Evolutionary conservation across 2,797 vertebrate genomes (phyloP), one percentile per base, ranked within the genome.

Genomic region (Pyrocephalus nanus): DNA sequence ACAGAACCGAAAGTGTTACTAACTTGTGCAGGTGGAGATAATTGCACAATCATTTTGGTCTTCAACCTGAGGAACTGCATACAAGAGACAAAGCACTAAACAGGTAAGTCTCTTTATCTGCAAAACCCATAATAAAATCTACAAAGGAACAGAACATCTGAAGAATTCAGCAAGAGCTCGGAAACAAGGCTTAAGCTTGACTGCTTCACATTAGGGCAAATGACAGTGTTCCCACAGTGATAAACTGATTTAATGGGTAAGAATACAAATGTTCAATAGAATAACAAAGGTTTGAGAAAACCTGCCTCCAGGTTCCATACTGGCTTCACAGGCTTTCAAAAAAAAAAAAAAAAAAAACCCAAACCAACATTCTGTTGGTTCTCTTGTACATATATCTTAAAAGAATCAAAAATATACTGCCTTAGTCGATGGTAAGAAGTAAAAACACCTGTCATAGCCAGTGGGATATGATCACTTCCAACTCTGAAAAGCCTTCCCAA

Each of bases 391-490:
- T 18, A 32, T 20, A 20, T 34, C 72, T 88, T 74, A 66, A 91
- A 85, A 79, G 64, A 93, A 48, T 90, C 85, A 95, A 88, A 95
- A 95, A 90, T 92, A 85, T 6, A 62, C 55, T 53, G 51, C 40
- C 14, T 91, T 81, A 79, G 27, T 62, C 2, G 0, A 40, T 7
- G 14, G 12, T 20, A 91, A 36, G 26, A 71, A 40, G 40, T 22
- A 82, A 91, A 90, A 92, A 22, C 76, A 77, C 11, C 62, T 90
- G 85, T 70, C 16, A 80, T 19, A 70, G 32, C 21, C 93, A 77
- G 79, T 57, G 61, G 86, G 76, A 80, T 60, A 76, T 5, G 14
- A 93, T 54, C 67, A 53, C 40, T 90, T 96, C 47, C 71, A 92
- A 65, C 42, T 89, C 61, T 83, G 45, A 83, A 93, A 67, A 83